These are phyloP conservation scores for Ptychadena robeensis DNA, from an alignment of 2,797 vertebrate species.

Conservation along the genomic window DNA sequence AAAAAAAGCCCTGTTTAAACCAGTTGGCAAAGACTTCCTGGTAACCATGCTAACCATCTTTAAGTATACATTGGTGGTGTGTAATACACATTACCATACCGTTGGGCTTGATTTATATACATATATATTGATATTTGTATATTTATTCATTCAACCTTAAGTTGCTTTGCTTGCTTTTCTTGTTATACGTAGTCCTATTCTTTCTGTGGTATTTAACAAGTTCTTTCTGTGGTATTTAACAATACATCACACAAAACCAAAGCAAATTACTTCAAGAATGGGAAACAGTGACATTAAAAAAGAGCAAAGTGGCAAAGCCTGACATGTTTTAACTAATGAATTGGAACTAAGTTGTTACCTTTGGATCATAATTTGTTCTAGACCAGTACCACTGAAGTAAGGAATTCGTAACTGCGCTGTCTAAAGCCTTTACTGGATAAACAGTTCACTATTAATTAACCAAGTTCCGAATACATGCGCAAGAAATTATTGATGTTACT, in stretches of 20 bases:
- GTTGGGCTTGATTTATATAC: too few species aligned
- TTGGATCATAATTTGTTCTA: constrained; percentile 45
- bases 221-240: background rate
- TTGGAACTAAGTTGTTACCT: constrained; percentile 45
- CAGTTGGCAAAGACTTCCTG: background rate
- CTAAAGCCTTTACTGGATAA: constrained; percentile 46
- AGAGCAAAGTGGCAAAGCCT: constrained; percentile 31
- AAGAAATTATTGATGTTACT: constrained; percentile 56
- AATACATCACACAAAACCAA: background rate
- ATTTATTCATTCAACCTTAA: background rate
- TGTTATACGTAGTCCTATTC: too few species aligned
- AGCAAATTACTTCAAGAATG: background rate
- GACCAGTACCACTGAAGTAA: constrained; percentile 40
- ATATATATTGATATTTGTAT: too few species aligned
- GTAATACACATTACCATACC: background rate
- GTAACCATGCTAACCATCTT: background rate
- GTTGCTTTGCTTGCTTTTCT: background rate
- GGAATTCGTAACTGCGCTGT: constrained; percentile 31
- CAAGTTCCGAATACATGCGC: constrained; percentile 41
- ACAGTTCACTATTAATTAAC: constrained; percentile 61
- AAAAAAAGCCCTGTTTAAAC: too few species aligned
- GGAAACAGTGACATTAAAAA: constrained; percentile 41
- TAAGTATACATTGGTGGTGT: background rate
- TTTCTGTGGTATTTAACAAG: background rate
- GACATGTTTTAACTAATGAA: constrained; percentile 41